A percentile compares a stretch with the other conserved stretches of the same genome.
Evolutionary conservation across 2,113 vertebrate species (phyloP).

Genomic region (Labeo catla): DNA sequence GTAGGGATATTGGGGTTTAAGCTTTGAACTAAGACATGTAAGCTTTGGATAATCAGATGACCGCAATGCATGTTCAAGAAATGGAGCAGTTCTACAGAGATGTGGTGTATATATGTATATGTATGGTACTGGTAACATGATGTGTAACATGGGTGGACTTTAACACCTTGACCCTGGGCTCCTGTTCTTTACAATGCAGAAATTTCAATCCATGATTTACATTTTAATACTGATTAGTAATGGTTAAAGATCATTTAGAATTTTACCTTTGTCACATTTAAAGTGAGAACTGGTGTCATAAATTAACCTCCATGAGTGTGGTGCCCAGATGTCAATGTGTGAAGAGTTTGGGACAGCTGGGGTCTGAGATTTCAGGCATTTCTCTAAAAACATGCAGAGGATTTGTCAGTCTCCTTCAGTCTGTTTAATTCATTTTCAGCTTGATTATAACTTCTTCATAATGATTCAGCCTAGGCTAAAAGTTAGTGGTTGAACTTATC

Average conservation of each 20-base stretch:
- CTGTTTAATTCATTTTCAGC: slow-evolving; percentile 32
- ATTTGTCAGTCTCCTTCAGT: slow-evolving; percentile 32
- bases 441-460: background rate
- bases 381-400: slow-evolving; percentile 23
- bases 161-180: slow-evolving; percentile 48
- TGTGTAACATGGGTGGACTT: slow-evolving; percentile 46
- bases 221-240: background rate
- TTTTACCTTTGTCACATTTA: background rate
- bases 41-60: slow-evolving; percentile 38
- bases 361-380: slow-evolving; percentile 26
- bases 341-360: slow-evolving; percentile 41
- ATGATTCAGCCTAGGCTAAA: background rate
- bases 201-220: background rate
- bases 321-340: slow-evolving; percentile 42
- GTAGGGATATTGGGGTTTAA: slow-evolving; percentile 17
- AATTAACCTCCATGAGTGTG: background rate
- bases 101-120: slow-evolving; percentile 23
- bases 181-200: slow-evolving; percentile 23
- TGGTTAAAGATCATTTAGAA: background rate
- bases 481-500: background rate
- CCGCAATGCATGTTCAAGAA: slow-evolving; percentile 55
- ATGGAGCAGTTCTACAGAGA: slow-evolving; percentile 8
- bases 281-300: background rate
- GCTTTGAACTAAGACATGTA: slow-evolving; percentile 7
- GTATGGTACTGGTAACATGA: slow-evolving; percentile 9